A percentile compares a stretch with the other conserved stretches of the same genome.
These are phyloP conservation scores for Drosophila eugracilis DNA, from an alignment of 1,140 invertebrate species.

Conservation along the genomic window DNA sequence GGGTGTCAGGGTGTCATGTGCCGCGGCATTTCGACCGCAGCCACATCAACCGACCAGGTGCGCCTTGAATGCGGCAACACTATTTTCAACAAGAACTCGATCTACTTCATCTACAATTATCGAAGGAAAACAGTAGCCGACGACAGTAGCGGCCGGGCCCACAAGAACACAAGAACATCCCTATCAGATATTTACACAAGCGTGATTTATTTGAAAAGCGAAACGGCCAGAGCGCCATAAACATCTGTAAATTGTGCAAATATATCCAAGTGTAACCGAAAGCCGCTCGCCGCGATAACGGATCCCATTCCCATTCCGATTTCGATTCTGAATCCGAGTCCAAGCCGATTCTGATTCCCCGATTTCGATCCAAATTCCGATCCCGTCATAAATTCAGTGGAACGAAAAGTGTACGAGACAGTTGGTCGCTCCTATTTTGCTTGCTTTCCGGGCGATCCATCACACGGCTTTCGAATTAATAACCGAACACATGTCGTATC, in stretches of 20 bases:
- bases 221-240: constrained; percentile 46
- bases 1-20: constrained; percentile 58
- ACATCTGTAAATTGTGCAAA: constrained; percentile 83
- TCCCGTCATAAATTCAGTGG: constrained; percentile 67
- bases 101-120: constrained; percentile 78
- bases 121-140: constrained; percentile 14
- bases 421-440: constrained; percentile 54
- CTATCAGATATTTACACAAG: constrained; percentile 66
- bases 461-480: constrained; percentile 74
- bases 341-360: constrained; percentile 25
- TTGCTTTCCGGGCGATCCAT: constrained; percentile 65
- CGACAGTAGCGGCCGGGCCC: too few species aligned
- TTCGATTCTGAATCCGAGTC: constrained; percentile 2
- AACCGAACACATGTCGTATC: constrained; percentile 58
- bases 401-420: constrained; percentile 57
- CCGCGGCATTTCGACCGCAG: constrained; percentile 42
- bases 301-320: constrained; percentile 9
- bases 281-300: constrained; percentile 45
- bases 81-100: constrained; percentile 74
- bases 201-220: constrained; percentile 72
- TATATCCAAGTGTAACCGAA: constrained; percentile 45
- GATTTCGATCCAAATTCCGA: constrained; percentile 1
- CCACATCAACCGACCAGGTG: constrained; percentile 38
- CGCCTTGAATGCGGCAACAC: constrained; percentile 78
- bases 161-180: too few species aligned